These are phyloP conservation scores for Hylomyscus alleni DNA, from an alignment of 2,797 vertebrate species.

Conservation along the genomic window DNA sequence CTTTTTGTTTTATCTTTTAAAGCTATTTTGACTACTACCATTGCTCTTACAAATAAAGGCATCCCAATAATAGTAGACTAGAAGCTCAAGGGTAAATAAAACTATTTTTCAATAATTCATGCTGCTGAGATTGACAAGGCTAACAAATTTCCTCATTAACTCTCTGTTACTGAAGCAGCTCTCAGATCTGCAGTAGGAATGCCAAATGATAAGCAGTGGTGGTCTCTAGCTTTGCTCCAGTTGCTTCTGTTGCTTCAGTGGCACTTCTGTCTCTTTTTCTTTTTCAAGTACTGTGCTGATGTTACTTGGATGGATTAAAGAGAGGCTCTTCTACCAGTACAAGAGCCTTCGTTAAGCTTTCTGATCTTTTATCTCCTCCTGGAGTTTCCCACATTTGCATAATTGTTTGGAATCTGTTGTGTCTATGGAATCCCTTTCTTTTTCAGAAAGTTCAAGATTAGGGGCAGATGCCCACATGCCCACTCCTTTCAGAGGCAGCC, in stretches of 20 bases:
- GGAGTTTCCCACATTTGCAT: conserved; percentile 82
- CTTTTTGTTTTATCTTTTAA: background rate
- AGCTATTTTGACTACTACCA: background rate
- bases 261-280: background rate
- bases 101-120: background rate
- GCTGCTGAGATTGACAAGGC: background rate
- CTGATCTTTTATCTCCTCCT: conserved; percentile 81
- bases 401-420: conserved; percentile 82
- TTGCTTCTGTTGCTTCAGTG: background rate
- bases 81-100: background rate
- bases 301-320: conserved; percentile 55
- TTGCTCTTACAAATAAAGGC: background rate
- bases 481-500: conserved; percentile 83
- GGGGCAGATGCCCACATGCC: conserved; percentile 80
- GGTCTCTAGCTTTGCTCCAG: conserved; percentile 58
- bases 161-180: background rate
- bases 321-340: conserved; percentile 64
- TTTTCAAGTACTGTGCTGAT: background rate
- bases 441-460: conserved; percentile 85
- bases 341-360: conserved; percentile 81
- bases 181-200: conserved; percentile 15
- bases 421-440: conserved; percentile 65
- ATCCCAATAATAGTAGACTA: background rate
- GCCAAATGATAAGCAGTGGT: conserved; percentile 45
- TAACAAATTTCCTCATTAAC: background rate